Evolutionary conservation across 2,888 invertebrate species (phyloP).

Genomic region (Fragum fragum): DNA sequence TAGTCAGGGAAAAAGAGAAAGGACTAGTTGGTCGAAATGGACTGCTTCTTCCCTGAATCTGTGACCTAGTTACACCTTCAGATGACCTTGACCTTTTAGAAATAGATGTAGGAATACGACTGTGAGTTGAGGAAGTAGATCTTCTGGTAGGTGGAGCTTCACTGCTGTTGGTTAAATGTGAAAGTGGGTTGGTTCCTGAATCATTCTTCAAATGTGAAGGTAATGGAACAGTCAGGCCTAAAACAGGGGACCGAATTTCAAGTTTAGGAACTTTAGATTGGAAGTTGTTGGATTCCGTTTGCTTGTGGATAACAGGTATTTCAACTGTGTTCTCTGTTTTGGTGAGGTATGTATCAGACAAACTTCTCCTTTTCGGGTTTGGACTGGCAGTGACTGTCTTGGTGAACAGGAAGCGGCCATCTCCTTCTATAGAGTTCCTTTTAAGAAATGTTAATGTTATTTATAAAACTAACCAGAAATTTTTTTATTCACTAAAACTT

Average conservation of each 20-base stretch:
- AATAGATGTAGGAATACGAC: conserved; percentile 54
- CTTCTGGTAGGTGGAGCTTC: conserved; percentile 52
- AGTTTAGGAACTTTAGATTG: conserved; percentile 80
- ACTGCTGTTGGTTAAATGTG: conserved; percentile 19
- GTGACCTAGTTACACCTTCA: conserved; percentile 66
- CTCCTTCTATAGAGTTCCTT: conserved; percentile 66
- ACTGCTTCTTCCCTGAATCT: conserved; percentile 27
- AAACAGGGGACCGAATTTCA: conserved; percentile 78
- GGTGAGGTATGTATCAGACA: conserved; percentile 70
- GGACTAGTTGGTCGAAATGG: conserved; percentile 68
- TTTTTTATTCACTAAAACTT: too few species aligned
- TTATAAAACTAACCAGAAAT: too few species aligned
- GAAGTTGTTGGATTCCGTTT: conserved; percentile 45
- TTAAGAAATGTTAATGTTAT: too few species aligned
- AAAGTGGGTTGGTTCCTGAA: conserved; percentile 29
- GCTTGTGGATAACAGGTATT: conserved; percentile 59
- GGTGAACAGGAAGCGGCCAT: conserved; percentile 27
- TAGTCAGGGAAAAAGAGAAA: conserved; percentile 78
- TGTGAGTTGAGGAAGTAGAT: conserved; percentile 62
- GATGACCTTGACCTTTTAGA: conserved; percentile 78
- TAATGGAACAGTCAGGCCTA: conserved; percentile 66
- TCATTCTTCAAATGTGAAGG: conserved; percentile 37
- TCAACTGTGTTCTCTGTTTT: conserved; percentile 47
- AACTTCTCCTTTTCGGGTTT: conserved; percentile 72
- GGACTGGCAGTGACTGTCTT: conserved; percentile 32